phyloP scores from a whole-genome alignment of 2,113 vertebrate genomes.

The Zonotrichia leucophrys region DNA sequence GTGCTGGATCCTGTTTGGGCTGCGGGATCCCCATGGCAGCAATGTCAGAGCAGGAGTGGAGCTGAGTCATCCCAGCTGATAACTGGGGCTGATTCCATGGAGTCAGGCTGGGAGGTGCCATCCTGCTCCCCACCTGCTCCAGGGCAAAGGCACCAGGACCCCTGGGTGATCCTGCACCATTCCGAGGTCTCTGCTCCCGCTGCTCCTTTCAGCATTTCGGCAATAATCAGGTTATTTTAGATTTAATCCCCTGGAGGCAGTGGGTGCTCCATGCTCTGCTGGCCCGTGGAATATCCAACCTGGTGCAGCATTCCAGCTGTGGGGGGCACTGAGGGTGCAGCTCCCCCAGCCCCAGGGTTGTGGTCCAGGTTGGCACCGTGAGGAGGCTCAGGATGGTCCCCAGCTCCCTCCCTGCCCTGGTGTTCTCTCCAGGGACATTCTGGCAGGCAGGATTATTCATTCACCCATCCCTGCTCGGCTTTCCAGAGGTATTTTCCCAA shows the following conservation, averaged over 20 bases:
- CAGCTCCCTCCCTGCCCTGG: accelerated
- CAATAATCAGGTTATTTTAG: background rate
- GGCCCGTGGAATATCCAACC: background rate
- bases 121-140: background rate
- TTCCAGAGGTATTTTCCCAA: accelerated
- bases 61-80: background rate
- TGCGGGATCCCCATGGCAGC: background rate
- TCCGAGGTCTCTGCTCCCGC: accelerated
- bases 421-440: background rate
- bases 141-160: background rate
- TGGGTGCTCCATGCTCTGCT: background rate
- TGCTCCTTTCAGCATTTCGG: background rate
- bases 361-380: accelerated
- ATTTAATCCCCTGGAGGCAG: background rate
- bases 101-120: background rate
- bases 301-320: accelerated
- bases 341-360: accelerated
- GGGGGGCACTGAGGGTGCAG: accelerated
- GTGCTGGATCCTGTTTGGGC: accelerated
- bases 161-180: accelerated
- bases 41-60: accelerated
- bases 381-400: background rate
- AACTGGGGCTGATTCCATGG: background rate
- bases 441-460: background rate
- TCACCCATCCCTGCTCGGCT: background rate